phyloP scores from a whole-genome alignment of 2,888 invertebrate species.

The Notocelia uddmanniana region DNA sequence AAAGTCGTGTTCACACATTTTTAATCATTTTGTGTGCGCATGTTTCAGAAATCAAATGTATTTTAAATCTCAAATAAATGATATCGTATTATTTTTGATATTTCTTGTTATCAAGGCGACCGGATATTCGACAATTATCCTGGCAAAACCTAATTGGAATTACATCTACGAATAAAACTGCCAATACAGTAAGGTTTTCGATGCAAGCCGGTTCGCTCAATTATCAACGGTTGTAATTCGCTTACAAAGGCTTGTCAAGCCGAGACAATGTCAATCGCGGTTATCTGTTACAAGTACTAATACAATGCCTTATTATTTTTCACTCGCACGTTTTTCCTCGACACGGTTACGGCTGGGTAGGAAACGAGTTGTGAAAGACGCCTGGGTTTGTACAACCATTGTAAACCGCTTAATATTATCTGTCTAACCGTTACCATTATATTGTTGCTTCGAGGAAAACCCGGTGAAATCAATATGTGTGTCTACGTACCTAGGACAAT shows the following conservation, averaged over 20 bases:
- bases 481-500: background rate
- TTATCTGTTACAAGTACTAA: constrained; percentile 46
- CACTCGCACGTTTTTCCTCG: constrained; percentile 83
- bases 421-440: constrained; percentile 22
- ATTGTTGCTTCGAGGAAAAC: constrained; percentile 36
- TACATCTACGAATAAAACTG: background rate
- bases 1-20: too few species aligned
- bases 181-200: constrained; percentile 1
- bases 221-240: constrained; percentile 30
- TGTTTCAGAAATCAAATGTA: too few species aligned
- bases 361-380: constrained; percentile 74
- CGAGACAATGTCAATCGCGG: constrained; percentile 65
- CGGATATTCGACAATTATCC: too few species aligned
- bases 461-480: constrained; percentile 26
- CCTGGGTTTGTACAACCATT: constrained; percentile 44
- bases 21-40: too few species aligned
- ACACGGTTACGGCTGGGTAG: constrained; percentile 74
- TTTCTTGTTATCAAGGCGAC: too few species aligned
- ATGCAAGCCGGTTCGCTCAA: constrained; percentile 2
- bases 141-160: background rate
- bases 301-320: constrained; percentile 80
- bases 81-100: too few species aligned
- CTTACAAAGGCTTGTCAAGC: constrained; percentile 42
- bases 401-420: constrained; percentile 42
- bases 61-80: too few species aligned